Conservation (phyloP, 2,797 vertebrate genomes). For the Cyclopterus lumpus region DNA sequence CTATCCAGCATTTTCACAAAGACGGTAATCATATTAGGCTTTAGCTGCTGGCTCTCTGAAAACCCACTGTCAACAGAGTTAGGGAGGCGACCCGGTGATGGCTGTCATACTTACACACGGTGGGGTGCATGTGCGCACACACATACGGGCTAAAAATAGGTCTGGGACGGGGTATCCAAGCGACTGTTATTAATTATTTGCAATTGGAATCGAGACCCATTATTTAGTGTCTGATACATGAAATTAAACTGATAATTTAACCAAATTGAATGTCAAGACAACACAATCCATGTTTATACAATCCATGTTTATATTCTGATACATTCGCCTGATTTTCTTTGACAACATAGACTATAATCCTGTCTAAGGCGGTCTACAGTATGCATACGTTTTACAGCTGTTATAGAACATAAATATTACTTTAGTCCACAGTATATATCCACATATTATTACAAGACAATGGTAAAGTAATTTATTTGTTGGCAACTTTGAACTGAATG, state of each 20-base stretch:
- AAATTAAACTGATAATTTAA: slow-evolving; percentile 60
- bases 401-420: not conserved
- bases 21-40: slow-evolving; percentile 82
- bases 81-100: slow-evolving; percentile 62
- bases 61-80: slow-evolving; percentile 73
- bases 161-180: slow-evolving; percentile 31
- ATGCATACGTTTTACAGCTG: slow-evolving; percentile 16
- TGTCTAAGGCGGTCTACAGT: slow-evolving; percentile 7
- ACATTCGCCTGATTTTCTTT: slow-evolving; percentile 56
- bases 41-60: slow-evolving; percentile 72
- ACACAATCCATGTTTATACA: slow-evolving; percentile 52
- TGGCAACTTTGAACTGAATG: slow-evolving; percentile 14
- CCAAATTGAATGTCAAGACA: slow-evolving; percentile 60
- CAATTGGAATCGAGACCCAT: slow-evolving; percentile 37
- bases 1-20: slow-evolving; percentile 70
- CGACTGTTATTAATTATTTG: slow-evolving; percentile 51
- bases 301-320: slow-evolving; percentile 51
- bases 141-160: slow-evolving; percentile 61
- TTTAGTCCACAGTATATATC: not conserved
- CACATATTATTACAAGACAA: not conserved
- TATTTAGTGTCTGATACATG: slow-evolving; percentile 45
- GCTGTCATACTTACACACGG: slow-evolving; percentile 65
- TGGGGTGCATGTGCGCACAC: slow-evolving; percentile 27
- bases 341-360: slow-evolving; percentile 51
- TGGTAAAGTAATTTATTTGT: not conserved